A percentile compares a stretch with the other conserved stretches of the same genome.
Evolutionary conservation across 2,113 vertebrate species (phyloP).

Genomic region (Probosciger aterrimus): DNA sequence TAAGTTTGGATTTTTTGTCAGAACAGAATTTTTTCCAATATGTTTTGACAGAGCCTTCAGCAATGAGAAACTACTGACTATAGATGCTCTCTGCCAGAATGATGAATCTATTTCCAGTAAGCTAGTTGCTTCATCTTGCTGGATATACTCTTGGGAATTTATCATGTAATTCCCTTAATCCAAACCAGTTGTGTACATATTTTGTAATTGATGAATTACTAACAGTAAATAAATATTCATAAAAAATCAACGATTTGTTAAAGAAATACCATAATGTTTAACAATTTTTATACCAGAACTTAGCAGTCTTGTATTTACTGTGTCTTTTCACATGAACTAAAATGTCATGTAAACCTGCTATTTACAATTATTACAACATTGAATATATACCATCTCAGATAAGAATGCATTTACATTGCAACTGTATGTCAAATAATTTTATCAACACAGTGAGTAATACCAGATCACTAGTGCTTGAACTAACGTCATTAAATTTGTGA

Average conservation of each 20-base stretch:
- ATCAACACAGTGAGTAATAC: constrained; percentile 24
- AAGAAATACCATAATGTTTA: background rate
- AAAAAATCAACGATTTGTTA: background rate
- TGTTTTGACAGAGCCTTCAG: constrained; percentile 23
- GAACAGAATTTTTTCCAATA: background rate
- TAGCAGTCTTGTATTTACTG: background rate
- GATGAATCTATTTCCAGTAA: constrained; percentile 63
- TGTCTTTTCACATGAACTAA: background rate
- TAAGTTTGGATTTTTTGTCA: background rate
- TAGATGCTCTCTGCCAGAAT: constrained; percentile 52
- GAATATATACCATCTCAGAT: background rate
- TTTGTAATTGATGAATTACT: constrained; percentile 56
- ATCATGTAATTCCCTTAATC: constrained; percentile 63
- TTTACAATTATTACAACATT: background rate
- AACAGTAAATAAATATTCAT: constrained; percentile 23
- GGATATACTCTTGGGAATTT: constrained; percentile 55
- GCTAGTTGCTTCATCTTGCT: constrained; percentile 60
- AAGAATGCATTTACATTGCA: background rate
- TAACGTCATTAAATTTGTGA: constrained; percentile 19
- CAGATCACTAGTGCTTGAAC: constrained; percentile 39
- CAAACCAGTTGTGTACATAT: constrained; percentile 63
- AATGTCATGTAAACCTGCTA: background rate
- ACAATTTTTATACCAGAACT: background rate
- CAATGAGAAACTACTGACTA: constrained; percentile 50
- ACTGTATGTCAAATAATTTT: background rate